Base-by-base conservation (phyloP, 2,888 invertebrate genomes). In the Neria commutata region DNA sequence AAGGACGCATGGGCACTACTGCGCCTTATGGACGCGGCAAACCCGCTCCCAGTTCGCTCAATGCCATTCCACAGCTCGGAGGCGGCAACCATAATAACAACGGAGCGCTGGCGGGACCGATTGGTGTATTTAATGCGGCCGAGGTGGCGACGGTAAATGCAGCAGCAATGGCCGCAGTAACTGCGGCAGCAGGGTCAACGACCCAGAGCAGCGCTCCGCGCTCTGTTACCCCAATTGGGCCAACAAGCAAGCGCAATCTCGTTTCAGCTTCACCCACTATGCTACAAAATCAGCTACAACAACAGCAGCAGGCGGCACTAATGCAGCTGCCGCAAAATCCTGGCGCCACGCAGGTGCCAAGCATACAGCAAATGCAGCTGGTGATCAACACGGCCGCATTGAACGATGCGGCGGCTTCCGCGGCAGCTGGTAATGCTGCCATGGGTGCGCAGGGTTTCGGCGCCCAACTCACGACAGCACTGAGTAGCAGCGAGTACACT, bases 401-500 rank as follows among this genome's bases (percentile, higher is more conserved):
- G 10, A 71, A 67, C 17, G 72, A 70, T 56, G 25, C 71, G 4
- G 68, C 73, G 55, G 60, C 63, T 5, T 47, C 67, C 4, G 40
- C 56, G 8, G 47, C 62, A 4, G 56, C 56, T 17, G 60, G 63
- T 14, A 66, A 65, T 37, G 52, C 49, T 1, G 46, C 65, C 1
- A 62, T 65, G 47, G 16, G 5, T n/a, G 29, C 55, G 23, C 56
- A 63, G 54, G 73, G 73, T 48, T 74, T 79, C 53, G 75, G 75
- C 29, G 66, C 76, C 11, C 75, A 80, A 46, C 56, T 78, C 52
- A 72, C 80, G 3, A 72, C 78, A 26, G 78, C 80, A 60, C 71
- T 81, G 24, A n/a, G n/a, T n/a, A 78, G 80, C 34, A 77, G 80
- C 63, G 93, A 94, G 74, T 96, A 95, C 83, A 92, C 94, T 0